Base-by-base conservation (phyloP, 2,888 invertebrate genomes). In the Falcaria lacertinaria region DNA sequence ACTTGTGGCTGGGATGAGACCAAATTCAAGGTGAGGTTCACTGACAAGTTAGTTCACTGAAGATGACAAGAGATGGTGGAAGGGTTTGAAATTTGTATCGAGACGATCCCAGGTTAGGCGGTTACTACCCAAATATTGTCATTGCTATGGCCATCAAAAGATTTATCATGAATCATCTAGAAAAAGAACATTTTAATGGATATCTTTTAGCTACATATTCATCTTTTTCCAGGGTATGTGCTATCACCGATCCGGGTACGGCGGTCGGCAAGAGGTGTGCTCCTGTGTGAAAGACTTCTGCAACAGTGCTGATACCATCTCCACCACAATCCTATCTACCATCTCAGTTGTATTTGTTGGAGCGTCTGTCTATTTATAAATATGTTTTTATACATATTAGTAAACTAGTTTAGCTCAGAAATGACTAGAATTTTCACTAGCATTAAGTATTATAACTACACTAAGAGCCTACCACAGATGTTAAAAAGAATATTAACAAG, bases 221-320 rank as follows among this genome's bases (percentile, higher is more conserved):
- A 32, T 38, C 11, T 11, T n/a, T 7, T 61, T 59, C 4, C 85
- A 92, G 92, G 76, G 92, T 81, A 84, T 87, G 41, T 97, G 97
- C 74, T 97, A 97, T 82, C 94, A 95, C 59, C 91, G 96, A 47
- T 94, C 96, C 15, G 97, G 97, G 19, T 96, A 95, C 66, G 97
- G 97, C 1, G 96, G 96, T 4, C 92, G 96, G 44, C 96, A 96
- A 75, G 94, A 96, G 71, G 96, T 97, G 2, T 97, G 97, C 82
- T 94, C 96, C 48, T 97, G 97, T 69, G 83, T 90, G 42, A 89
- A 87, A 7, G 94, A 96, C 70, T 91, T 90, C 52, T 97, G 96
- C 85, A 97, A 97, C 75, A 84, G 80, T n/a, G 80, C 86, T 1
- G 92, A 45, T 89, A 90, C 61, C 90, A 91, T 33, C 87, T 91